phyloP scores from a whole-genome alignment of 1,140 invertebrate genomes.

The Plodia interpunctella region DNA sequence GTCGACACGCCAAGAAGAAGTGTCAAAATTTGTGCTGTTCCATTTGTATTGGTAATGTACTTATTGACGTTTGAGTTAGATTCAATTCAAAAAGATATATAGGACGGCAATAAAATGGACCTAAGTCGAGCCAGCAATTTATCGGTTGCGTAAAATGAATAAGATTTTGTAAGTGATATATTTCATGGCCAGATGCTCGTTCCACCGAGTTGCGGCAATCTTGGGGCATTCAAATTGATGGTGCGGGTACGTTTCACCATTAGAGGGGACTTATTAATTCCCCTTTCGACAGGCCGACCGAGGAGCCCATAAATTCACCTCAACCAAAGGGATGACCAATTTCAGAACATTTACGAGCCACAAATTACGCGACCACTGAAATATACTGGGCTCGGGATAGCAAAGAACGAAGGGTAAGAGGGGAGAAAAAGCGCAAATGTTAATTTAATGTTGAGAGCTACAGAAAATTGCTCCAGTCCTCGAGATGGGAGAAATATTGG shows the following conservation, averaged over 20 bases:
- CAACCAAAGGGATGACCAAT: slow-evolving; percentile 77
- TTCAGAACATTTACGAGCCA: slow-evolving; percentile 77
- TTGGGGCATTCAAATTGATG: slow-evolving; percentile 75
- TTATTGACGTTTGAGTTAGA: neutral
- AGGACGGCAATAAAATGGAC: neutral
- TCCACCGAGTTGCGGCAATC: slow-evolving; percentile 48
- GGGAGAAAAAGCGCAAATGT: slow-evolving; percentile 67
- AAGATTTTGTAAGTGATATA: slow-evolving; percentile 66
- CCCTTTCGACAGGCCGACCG: slow-evolving; percentile 75
- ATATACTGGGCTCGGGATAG: slow-evolving; percentile 64
- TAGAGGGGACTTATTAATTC: slow-evolving; percentile 76
- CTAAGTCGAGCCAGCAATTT: slow-evolving; percentile 35
- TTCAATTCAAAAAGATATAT: neutral
- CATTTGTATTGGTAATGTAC: neutral
- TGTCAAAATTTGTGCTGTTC: no score
- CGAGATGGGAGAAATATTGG: slow-evolving; percentile 64
- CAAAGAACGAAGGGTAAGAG: slow-evolving; percentile 49
- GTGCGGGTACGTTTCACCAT: slow-evolving; percentile 75
- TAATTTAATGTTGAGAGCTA: slow-evolving; percentile 64
- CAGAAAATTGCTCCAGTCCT: slow-evolving; percentile 64
- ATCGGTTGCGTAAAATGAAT: slow-evolving; percentile 51
- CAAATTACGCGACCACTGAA: slow-evolving; percentile 76
- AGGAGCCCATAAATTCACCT: slow-evolving; percentile 75
- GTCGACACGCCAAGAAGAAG: no score
- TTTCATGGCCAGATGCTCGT: slow-evolving; percentile 57